phyloP scores from a whole-genome alignment of 1,140 invertebrate genomes.

The Drosophila tropicalis region DNA sequence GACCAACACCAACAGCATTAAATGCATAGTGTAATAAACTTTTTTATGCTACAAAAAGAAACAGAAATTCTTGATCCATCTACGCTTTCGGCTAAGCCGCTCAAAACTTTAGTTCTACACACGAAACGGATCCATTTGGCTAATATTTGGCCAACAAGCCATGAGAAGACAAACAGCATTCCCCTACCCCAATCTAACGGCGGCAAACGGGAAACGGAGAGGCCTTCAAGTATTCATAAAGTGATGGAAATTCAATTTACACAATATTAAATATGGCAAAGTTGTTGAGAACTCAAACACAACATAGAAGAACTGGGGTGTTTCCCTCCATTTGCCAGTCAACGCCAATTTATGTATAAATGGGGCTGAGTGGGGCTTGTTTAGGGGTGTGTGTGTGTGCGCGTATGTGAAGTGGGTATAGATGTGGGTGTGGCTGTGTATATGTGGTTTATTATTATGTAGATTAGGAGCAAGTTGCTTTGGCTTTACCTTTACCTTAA shows the following conservation, averaged over 20 bases:
- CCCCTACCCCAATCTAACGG: background rate
- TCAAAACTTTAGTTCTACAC: background rate
- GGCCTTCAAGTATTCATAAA: slow-evolving; percentile 74
- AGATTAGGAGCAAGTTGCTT: slow-evolving; percentile 71
- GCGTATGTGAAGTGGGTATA: slow-evolving; percentile 25
- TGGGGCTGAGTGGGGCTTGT: background rate
- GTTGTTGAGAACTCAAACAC: slow-evolving; percentile 23
- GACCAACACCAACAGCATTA: slow-evolving; percentile 8
- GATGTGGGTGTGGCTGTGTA: slow-evolving; percentile 28
- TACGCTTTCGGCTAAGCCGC: background rate
- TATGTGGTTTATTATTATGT: slow-evolving; percentile 78
- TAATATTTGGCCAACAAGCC: background rate
- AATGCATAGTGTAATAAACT: slow-evolving; percentile 32
- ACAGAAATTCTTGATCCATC: slow-evolving; percentile 32
- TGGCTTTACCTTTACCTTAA: slow-evolving; percentile 49
- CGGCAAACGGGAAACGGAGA: background rate
- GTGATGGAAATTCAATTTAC: slow-evolving; percentile 81
- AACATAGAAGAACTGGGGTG: slow-evolving; percentile 6
- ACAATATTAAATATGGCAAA: slow-evolving; percentile 76
- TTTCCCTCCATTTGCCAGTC: slow-evolving; percentile 10
- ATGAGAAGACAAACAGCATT: background rate
- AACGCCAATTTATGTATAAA: slow-evolving; percentile 55
- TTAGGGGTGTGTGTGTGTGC: background rate
- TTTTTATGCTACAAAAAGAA: slow-evolving; percentile 21
- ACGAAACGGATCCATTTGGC: slow-evolving; percentile 10